Evolutionary conservation across 2,797 vertebrate genomes (phyloP), one percentile per base, ranked within the genome.

Genomic region (Myotis pilosus): DNA sequence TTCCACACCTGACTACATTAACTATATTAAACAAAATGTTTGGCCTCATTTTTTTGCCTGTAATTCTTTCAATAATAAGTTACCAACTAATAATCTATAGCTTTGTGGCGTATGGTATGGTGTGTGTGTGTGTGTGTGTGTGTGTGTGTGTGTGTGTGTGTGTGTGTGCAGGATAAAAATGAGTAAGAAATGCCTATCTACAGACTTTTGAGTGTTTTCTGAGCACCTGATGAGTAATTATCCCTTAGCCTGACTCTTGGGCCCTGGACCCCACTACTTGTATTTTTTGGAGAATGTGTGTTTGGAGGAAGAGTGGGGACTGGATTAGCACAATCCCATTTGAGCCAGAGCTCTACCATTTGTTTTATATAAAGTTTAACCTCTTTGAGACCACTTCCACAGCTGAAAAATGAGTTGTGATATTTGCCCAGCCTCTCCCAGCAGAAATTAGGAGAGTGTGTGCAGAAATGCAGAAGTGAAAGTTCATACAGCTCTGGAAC

Each of bases 11-110:
- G 41, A 81, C 68, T 33, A 30, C n/a, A 22, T 69, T 75, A 91
- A 88, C n/a, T 66, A 47, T 28, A 57, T 49, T 72, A 78, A 94
- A 36, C 44, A 30, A 86, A 83, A 87, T 72, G 22, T 87, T 83
- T 92, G 38, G 66, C 75, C 15, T 80, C 25, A n/a, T 38, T 75
- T 36, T 44, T 53, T 57, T n/a, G 38, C 33, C 19, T 87, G 2
- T 19, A 51, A 25, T 41, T 92, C 41, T 83, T 87, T 83, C 53
- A 84, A n/a, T 60, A 89, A 47, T 84, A 51, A 94, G 72, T 94
- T 71, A 81, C 6, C 8, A 12, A 87, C 36, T 22, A 78, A 17
- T 55, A 94, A 87, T 91, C 4, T 72, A 9, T 53, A 79, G 7
- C 44, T 82, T 8, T 13, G 9, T 16, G 15, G 23, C 20, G 16